These are phyloP conservation scores for Patagioenas fasciata DNA, from an alignment of 2,113 vertebrate genomes.

Conservation along the genomic window DNA sequence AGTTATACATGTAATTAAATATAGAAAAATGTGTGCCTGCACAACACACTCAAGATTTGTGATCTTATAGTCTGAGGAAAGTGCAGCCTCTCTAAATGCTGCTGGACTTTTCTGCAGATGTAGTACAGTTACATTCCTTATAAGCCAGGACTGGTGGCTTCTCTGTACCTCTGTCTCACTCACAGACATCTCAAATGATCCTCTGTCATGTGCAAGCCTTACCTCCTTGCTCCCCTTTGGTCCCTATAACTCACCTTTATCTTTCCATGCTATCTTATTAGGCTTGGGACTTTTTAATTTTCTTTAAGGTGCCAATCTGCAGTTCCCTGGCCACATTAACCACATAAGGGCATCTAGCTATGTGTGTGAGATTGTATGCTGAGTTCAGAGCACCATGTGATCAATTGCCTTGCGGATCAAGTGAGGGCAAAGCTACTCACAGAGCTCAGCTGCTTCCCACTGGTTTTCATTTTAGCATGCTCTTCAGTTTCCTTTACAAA, in stretches of 20 bases:
- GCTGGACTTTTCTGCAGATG: neutral
- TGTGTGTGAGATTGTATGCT: neutral
- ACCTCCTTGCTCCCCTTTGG: neutral
- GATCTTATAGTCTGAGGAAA: neutral
- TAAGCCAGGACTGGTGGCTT: neutral
- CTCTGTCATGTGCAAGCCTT: neutral
- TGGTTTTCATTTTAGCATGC: neutral
- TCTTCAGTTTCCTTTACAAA: neutral
- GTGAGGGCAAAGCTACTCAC: neutral
- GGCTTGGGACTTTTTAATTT: neutral
- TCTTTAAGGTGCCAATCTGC: neutral
- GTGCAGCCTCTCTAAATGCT: neutral
- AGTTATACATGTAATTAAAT: neutral
- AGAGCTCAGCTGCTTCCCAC: neutral
- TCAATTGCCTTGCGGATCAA: neutral
- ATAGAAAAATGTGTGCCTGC: neutral
- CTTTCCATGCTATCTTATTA: neutral
- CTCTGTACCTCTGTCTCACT: neutral
- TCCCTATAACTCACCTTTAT: neutral
- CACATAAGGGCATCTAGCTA: neutral
- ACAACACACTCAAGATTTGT: neutral
- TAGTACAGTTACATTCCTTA: neutral
- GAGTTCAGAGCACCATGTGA: neutral
- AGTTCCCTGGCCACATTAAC: neutral
- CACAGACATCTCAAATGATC: neutral